Evolutionary conservation across 2,797 vertebrate species (phyloP), one percentile per base, ranked within the genome.

Genomic region (Tapirus indicus): DNA sequence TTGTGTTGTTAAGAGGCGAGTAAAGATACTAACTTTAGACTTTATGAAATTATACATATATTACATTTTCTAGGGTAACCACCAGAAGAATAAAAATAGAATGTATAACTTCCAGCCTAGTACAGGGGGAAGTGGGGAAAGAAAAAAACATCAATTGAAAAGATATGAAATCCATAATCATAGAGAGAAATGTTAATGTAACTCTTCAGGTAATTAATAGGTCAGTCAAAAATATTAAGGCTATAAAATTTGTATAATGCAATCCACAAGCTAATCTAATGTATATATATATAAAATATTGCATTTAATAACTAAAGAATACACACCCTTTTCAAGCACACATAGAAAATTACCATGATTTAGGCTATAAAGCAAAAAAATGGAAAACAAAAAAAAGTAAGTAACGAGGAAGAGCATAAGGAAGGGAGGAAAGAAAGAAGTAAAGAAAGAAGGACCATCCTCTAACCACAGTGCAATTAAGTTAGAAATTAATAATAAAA

Each of bases 81-180:
- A 77, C 27, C 29, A 88, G 64, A 96, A 82, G n/a, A 88, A 95
- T 47, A 95, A 84, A 90, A 94, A 72, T 85, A 88, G 47, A 54
- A 62, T 47, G n/a, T 29, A 27, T 62, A 95, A 85, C 35, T 88
- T 52, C 88, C 13, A 77, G 49, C 78, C 27, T 74, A 88, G 52
- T 18, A 52, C 10, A 58, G 23, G 13, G 20, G 72, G 16, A 80
- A 91, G 86, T 69, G 2, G 9, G 17, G 74, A 41, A 56, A 75
- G 32, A 68, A 84, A 86, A 83, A 49, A 64, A 49, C 82, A 78
- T 12, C 14, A 66, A 72, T 17, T 49, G 20, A 13, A 88, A 93
- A 82, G 4, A 54, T 27, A 41, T 41, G 10, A 92, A 96, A 66
- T 71, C 54, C 1, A 80, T 44, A 92, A 60, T 92, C 58, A 87